Percentiles rank a stretch among this genome's conserved stretches.
These are phyloP conservation scores for Sciurus carolinensis DNA, from an alignment of 2,797 vertebrate genomes.

Conservation along the genomic window DNA sequence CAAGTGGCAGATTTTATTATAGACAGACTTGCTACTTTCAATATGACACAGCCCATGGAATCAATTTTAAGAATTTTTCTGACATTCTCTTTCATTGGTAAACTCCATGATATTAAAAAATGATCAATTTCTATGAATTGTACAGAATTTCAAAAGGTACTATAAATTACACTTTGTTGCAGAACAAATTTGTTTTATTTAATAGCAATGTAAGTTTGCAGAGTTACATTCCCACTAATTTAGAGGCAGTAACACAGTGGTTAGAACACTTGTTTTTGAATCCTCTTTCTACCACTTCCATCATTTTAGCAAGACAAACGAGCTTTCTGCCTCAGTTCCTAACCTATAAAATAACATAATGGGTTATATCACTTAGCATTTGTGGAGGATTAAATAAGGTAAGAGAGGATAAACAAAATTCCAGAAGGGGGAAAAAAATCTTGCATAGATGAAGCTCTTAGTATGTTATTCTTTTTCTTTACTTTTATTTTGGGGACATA, in stretches of 20 bases:
- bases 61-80: conserved; percentile 4
- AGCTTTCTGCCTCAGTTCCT: background rate
- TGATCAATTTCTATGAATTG: background rate
- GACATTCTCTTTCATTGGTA: background rate
- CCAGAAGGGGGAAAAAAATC: background rate
- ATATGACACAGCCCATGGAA: background rate
- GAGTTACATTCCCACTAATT: background rate
- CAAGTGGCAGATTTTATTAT: background rate
- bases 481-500: background rate
- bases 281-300: background rate
- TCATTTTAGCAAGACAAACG: background rate
- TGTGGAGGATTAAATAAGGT: conserved; percentile 17
- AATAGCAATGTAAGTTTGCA: background rate
- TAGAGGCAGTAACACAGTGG: background rate
- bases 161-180: background rate
- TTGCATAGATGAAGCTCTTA: background rate
- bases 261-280: background rate
- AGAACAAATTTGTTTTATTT: background rate
- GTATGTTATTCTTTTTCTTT: background rate
- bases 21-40: background rate
- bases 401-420: background rate
- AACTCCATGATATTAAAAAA: background rate
- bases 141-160: background rate
- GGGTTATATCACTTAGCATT: conserved; percentile 28
- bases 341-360: conserved; percentile 21